Evolutionary conservation across 2,888 invertebrate species (phyloP).

Genomic region (Tetramorium bicarinatum): DNA sequence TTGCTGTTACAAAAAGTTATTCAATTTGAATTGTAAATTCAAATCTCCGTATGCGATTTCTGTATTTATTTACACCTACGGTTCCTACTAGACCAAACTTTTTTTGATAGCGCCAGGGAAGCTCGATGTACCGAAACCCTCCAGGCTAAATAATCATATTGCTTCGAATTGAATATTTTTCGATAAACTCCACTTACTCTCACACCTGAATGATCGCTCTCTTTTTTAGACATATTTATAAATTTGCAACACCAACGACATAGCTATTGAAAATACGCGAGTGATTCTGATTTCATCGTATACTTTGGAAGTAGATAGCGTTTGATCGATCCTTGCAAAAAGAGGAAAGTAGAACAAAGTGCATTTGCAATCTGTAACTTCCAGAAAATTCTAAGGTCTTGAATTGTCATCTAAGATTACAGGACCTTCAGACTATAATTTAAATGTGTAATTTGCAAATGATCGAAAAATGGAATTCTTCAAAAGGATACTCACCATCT

Average conservation of each 20-base stretch:
- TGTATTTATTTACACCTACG: conserved; percentile 58
- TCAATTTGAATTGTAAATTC: conserved; percentile 23
- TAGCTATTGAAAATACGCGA: conserved; percentile 12
- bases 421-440: not conserved
- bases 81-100: conserved; percentile 68
- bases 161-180: conserved; percentile 39
- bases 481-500: conserved; percentile 18
- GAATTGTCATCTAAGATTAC: not conserved
- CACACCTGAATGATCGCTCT: not conserved
- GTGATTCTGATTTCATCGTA: not conserved
- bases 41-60: conserved; percentile 37
- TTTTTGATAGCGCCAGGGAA: conserved; percentile 36
- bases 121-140: conserved; percentile 15
- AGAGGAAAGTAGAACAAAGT: not conserved
- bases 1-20: conserved; percentile 1
- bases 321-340: not conserved
- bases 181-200: conserved; percentile 1
- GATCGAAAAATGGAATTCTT: not conserved
- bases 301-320: not conserved
- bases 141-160: conserved; percentile 18
- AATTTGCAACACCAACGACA: conserved; percentile 9
- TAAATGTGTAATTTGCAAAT: not conserved
- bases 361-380: not conserved
- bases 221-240: conserved; percentile 37
- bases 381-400: conserved; percentile 7